Conservation (phyloP, 2,113 vertebrate genomes). For the Alligator sinensis region DNA sequence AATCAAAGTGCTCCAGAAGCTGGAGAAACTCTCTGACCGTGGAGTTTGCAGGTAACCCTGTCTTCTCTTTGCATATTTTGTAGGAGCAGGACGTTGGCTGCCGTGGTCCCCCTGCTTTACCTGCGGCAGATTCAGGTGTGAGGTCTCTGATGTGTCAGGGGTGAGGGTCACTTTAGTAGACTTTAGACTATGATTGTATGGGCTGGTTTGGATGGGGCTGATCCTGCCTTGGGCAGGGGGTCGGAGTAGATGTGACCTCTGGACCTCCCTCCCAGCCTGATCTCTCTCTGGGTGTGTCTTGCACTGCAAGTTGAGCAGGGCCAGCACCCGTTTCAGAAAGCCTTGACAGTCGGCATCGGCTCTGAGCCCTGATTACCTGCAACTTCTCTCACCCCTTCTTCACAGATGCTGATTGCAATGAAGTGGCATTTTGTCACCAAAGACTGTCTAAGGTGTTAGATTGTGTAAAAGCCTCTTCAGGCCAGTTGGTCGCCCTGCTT, state of each 20-base stretch:
- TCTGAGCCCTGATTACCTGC: neutral
- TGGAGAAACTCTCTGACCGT: neutral
- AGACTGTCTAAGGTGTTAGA: neutral
- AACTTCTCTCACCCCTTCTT: neutral
- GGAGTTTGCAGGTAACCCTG: neutral
- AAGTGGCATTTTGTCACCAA: conserved; percentile 7
- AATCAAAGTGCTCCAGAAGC: neutral
- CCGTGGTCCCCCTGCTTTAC: too few relatives aligned
- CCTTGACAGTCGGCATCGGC: neutral
- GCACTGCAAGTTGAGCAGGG: neutral
- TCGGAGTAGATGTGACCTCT: too few relatives aligned
- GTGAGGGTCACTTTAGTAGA: too few relatives aligned
- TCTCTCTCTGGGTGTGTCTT: too few relatives aligned
- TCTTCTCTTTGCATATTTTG: neutral
- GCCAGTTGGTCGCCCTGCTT: neutral
- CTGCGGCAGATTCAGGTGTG: too few relatives aligned
- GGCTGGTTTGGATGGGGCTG: too few relatives aligned
- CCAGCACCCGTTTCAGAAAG: neutral
- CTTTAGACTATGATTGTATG: too few relatives aligned
- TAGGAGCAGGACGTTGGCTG: neutral
- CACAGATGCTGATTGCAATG: neutral
- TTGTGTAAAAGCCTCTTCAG: neutral
- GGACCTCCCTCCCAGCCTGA: too few relatives aligned
- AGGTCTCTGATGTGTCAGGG: too few relatives aligned
- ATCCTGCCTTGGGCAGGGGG: too few relatives aligned